Percentiles rank a stretch among this genome's conserved stretches.
phyloP scores from a whole-genome alignment of 2,888 invertebrate genomes.

The Cremastinae sp. region DNA sequence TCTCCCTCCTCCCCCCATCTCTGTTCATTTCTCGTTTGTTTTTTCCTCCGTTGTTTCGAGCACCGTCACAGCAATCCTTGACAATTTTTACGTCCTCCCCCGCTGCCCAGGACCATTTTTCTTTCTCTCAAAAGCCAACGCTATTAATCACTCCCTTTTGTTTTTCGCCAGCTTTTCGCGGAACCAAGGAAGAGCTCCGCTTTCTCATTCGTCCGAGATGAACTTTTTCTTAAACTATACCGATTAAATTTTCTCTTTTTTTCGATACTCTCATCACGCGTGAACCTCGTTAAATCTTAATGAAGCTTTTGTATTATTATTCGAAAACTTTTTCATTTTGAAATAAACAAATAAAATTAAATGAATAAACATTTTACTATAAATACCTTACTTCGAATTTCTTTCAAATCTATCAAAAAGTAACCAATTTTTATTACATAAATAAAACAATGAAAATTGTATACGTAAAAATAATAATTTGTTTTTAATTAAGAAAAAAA shows the following conservation, averaged over 20 bases:
- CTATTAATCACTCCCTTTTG: slow-evolving; percentile 33
- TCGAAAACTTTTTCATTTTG: no score
- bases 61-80: slow-evolving; percentile 29
- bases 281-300: no score
- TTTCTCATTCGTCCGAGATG: not conserved
- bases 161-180: slow-evolving; percentile 11
- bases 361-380: no score
- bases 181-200: not conserved
- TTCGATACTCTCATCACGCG: no score
- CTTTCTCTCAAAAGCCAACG: not conserved
- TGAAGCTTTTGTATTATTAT: no score
- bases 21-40: not conserved
- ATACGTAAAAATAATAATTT: no score
- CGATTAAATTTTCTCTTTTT: not conserved
- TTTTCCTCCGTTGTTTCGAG: slow-evolving; percentile 12
- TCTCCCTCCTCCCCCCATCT: not conserved
- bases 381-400: no score
- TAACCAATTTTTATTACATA: no score
- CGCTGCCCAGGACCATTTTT: slow-evolving; percentile 32
- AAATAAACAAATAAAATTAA: no score
- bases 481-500: no score
- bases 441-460: no score
- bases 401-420: no score
- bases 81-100: slow-evolving; percentile 8
- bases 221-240: not conserved